phyloP scores from a whole-genome alignment of 1,140 invertebrate genomes.

The Stenopsyche tienmushanensis region DNA sequence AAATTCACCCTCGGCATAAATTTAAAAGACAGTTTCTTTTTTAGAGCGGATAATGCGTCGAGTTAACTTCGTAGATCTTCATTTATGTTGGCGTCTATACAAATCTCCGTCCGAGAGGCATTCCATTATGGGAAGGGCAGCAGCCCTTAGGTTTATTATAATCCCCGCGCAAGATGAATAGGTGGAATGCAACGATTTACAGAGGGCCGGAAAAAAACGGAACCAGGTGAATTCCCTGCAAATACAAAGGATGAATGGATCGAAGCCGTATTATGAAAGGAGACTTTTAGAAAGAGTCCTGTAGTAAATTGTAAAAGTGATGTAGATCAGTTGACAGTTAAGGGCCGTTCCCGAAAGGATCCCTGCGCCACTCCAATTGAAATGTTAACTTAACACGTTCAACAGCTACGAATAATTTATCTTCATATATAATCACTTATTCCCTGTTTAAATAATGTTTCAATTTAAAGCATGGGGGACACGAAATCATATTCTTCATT shows the following conservation, averaged over 20 bases:
- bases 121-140: slow-evolving; percentile 19
- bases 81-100: background rate
- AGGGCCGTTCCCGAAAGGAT: slow-evolving; percentile 3
- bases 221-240: slow-evolving; percentile 21
- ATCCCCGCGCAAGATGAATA: slow-evolving; percentile 24
- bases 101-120: background rate
- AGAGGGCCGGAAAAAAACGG: slow-evolving; percentile 9
- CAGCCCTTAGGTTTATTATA: slow-evolving; percentile 28
- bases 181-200: slow-evolving; percentile 33
- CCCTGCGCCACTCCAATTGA: slow-evolving; percentile 10
- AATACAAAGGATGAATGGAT: slow-evolving; percentile 25
- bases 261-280: slow-evolving; percentile 24
- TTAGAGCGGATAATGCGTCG: background rate
- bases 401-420: too few relatives aligned
- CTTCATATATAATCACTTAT: too few relatives aligned
- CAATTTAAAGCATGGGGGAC: too few relatives aligned
- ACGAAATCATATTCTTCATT: too few relatives aligned
- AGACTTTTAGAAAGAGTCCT: slow-evolving; percentile 6
- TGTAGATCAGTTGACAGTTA: slow-evolving; percentile 19
- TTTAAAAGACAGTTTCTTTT: background rate
- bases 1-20: background rate
- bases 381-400: slow-evolving; percentile 23
- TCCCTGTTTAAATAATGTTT: too few relatives aligned
- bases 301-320: slow-evolving; percentile 18
- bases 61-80: background rate